Conservation (phyloP, 2,113 vertebrate species). For the Desmodus rotundus region DNA sequence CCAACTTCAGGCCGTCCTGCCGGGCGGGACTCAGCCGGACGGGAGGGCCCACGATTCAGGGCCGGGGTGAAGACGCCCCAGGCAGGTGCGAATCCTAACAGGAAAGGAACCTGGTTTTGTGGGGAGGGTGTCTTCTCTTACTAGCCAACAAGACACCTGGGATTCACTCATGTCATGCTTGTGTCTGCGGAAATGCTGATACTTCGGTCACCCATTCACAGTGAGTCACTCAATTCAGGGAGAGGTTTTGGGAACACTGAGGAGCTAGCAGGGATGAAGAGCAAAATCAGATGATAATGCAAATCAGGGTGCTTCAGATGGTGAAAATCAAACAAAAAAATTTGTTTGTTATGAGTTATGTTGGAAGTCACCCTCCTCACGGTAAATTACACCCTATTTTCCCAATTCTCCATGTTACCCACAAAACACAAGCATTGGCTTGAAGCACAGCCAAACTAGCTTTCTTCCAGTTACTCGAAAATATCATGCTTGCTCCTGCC, state of each 20-base stretch:
- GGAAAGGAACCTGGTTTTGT: not conserved
- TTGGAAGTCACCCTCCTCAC: not conserved
- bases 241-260: not conserved
- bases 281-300: not conserved
- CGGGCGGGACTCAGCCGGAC: not conserved
- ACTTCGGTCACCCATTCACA: not conserved
- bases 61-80: not conserved
- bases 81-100: not conserved
- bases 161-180: not conserved
- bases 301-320: not conserved
- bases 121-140: not conserved
- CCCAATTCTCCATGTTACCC: not conserved
- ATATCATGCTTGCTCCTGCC: not conserved
- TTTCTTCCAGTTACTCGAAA: not conserved
- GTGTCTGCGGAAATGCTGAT: not conserved
- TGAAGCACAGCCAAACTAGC: not conserved
- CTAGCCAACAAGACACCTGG: not conserved
- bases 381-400: not conserved
- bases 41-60: not conserved
- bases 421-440: not conserved
- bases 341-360: no score
- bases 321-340: not conserved
- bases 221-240: not conserved
- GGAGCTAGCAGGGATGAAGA: not conserved
- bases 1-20: fast-evolving